These are phyloP conservation scores for Mesorhabditis sp. DNA, from an alignment of 2,888 invertebrate species.

Conservation along the genomic window DNA sequence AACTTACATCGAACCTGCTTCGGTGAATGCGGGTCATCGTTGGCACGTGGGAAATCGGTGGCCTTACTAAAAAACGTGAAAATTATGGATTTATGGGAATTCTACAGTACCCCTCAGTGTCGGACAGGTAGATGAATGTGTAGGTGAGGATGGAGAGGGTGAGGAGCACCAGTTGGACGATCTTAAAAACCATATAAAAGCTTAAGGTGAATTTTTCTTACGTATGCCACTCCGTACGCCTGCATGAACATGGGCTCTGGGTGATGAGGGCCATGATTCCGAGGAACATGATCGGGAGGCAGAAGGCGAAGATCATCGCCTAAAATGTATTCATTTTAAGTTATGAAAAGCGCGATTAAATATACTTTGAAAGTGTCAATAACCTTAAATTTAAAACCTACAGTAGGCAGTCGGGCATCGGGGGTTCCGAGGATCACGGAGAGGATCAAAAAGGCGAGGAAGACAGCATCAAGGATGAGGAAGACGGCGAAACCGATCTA, in stretches of 20 bases:
- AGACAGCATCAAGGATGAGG: constrained; percentile 1
- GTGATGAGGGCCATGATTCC: constrained; percentile 11
- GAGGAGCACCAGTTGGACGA: not conserved
- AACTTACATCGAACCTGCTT: not conserved
- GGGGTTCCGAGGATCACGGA: not conserved
- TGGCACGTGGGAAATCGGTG: not conserved
- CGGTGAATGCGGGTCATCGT: not conserved
- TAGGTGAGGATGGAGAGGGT: not conserved
- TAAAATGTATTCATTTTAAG: not conserved
- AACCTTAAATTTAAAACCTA: not conserved
- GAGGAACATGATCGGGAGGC: constrained; percentile 22
- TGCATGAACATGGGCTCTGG: not conserved
- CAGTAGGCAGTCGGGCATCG: not conserved
- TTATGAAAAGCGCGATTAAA: not conserved
- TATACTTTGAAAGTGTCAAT: not conserved
- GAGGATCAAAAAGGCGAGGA: not conserved
- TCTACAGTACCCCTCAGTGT: not conserved
- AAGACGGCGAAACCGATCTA: constrained; percentile 2
- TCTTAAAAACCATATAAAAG: not conserved
- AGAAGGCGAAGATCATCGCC: not conserved
- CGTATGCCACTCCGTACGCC: not conserved
- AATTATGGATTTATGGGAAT: too few species aligned
- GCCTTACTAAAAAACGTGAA: not conserved
- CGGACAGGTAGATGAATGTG: not conserved
- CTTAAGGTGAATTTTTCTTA: not conserved